These are phyloP conservation scores for Speoplatyrhinus poulsoni DNA, from an alignment of 2,113 vertebrate species.

Conservation along the genomic window DNA sequence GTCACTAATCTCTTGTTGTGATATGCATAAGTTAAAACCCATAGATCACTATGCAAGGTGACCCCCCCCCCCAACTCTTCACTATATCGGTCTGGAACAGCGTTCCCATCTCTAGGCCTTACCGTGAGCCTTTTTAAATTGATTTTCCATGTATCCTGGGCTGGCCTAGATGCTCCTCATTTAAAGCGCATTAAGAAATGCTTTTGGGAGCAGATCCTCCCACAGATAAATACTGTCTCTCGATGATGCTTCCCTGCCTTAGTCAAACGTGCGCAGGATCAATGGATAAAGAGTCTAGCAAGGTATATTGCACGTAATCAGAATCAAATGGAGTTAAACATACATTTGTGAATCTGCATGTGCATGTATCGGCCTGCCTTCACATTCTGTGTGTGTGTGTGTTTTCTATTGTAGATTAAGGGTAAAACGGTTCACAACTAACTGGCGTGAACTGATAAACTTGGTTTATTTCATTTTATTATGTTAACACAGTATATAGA, in stretches of 20 bases:
- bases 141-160: constrained; percentile 54
- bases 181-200: constrained; percentile 26
- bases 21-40: constrained; percentile 33
- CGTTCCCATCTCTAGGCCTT: constrained; percentile 20
- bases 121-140: constrained; percentile 41
- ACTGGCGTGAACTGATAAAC: no score
- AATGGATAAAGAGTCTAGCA: not conserved
- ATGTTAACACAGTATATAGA: no score
- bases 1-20: constrained; percentile 18
- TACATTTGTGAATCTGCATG: not conserved
- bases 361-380: no score
- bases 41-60: constrained; percentile 24
- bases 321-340: not conserved
- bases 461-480: no score
- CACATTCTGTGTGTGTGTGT: no score
- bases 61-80: not conserved
- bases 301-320: no score
- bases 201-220: constrained; percentile 6
- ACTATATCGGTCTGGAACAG: not conserved
- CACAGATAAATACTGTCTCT: constrained; percentile 23
- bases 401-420: no score
- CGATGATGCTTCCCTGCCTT: constrained; percentile 9
- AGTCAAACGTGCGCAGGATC: not conserved
- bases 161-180: constrained; percentile 36
- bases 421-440: no score